Base-by-base conservation (phyloP, 2,797 vertebrate genomes). In the Hippoglossus hippoglossus region DNA sequence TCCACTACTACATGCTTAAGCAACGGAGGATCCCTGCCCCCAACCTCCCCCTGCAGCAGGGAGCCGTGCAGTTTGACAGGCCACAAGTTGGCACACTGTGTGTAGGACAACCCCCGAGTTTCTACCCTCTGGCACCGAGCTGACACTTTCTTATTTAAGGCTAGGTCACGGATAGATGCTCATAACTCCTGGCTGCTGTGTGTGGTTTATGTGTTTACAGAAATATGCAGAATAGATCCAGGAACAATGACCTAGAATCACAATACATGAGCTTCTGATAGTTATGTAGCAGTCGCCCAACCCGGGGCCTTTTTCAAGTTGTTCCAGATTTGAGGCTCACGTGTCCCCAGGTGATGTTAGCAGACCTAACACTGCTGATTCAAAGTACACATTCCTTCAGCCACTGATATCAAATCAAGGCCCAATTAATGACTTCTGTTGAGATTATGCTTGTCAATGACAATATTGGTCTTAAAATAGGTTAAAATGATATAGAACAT, bases 1-100 rank as follows among this genome's bases (percentile, higher is more conserved):
- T 92, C 73, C 75, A 83, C 78, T 80, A 73, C 77, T 80, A 71
- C 77, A 87, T 83, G 81, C 77, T 88, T 84, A 83, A 87, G 83
- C 75, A 85, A 81, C 51, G 64, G 71, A n/a, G 22, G 5, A 69
- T 80, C 81, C 86, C 84, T 63, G 60, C 75, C 82, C 77, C 78
- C 87, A 81, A 50, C 16, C 79, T 52, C 77, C 22, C 31, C 64
- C 56, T 64, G 50, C 19, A 75, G 67, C 74, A 50, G 63, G 88
- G 73, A 53, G 63, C 67, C 75, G 87, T 56, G 70, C 63, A 67
- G 67, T 83, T 55, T 66, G 78, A 86, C 68, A 61, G 68, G 65
- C 66, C 61, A 66, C 28, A 67, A 53, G 68, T 73, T 83, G 75
- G 63, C 69, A 75, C 41, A 63, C 55, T 55, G 21, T 71, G 53